Evolutionary conservation across 1,140 invertebrate genomes (phyloP).

Genomic region (Bombus polaris): DNA sequence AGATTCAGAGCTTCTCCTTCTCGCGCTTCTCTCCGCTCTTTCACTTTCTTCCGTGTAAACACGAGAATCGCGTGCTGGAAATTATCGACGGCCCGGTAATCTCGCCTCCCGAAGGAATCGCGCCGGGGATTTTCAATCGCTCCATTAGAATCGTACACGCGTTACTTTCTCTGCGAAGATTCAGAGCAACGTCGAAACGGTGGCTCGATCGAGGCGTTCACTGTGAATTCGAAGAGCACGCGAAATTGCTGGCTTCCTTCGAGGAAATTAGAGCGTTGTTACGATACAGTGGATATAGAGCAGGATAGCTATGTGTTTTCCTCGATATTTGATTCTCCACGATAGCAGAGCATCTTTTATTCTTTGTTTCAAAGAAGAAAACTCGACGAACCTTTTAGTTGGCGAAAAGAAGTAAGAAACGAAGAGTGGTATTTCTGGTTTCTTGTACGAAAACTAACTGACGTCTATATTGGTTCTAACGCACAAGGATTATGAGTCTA

Average conservation of each 20-base stretch:
- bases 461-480: background rate
- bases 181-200: background rate
- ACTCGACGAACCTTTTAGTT: background rate
- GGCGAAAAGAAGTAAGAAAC: background rate
- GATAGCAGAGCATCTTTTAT: background rate
- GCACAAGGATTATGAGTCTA: background rate
- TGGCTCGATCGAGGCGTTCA: background rate
- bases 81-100: background rate
- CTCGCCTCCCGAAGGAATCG: background rate
- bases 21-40: background rate
- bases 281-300: background rate
- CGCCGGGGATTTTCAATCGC: background rate
- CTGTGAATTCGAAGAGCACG: too few species aligned
- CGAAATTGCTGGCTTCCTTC: background rate
- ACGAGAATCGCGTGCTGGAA: constrained; percentile 23
- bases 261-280: background rate
- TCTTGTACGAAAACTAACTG: background rate
- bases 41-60: constrained; percentile 21
- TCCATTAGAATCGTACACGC: constrained; percentile 6
- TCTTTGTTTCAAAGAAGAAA: background rate
- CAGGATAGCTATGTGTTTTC: background rate
- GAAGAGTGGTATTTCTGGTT: background rate
- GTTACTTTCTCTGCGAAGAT: constrained; percentile 26
- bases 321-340: rapidly evolving
- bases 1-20: too few species aligned